Evolutionary conservation across 2,888 invertebrate genomes (phyloP).

Genomic region (Campoletis raptor): DNA sequence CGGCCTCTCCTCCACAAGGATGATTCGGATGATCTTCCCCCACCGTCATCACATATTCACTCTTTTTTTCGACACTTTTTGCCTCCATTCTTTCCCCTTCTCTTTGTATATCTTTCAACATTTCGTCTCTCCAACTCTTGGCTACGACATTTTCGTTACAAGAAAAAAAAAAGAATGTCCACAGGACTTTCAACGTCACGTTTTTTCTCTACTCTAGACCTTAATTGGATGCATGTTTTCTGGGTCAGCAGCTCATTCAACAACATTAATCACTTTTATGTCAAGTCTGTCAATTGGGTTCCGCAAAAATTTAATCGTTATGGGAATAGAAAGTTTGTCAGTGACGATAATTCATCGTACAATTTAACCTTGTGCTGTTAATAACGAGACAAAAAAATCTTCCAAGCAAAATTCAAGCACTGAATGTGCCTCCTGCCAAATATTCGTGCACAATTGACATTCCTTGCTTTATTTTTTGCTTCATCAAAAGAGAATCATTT

Average conservation of each 20-base stretch:
- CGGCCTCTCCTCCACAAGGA: conserved; percentile 22
- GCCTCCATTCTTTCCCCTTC: conserved; percentile 28
- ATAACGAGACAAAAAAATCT: neutral
- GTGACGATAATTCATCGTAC: neutral
- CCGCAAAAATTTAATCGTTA: neutral
- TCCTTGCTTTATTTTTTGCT: neutral
- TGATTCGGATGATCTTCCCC: conserved; percentile 56
- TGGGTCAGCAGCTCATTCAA: neutral
- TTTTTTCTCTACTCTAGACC: neutral
- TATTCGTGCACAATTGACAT: neutral
- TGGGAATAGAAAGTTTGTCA: neutral
- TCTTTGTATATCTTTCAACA: conserved; percentile 14
- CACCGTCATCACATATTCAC: conserved; percentile 60
- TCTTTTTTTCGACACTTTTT: conserved; percentile 54
- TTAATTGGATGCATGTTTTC: neutral
- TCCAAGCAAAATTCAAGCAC: neutral
- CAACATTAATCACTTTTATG: conserved; percentile 4
- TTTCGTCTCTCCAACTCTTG: conserved; percentile 23
- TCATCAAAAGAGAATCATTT: neutral
- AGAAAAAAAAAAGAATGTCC: neutral
- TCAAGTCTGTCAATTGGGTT: neutral
- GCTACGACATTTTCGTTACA: neutral
- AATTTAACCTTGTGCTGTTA: neutral
- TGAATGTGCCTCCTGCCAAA: neutral
- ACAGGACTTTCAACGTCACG: neutral